Percentiles rank a stretch among this genome's conserved stretches.
Evolutionary conservation across 2,797 vertebrate species (phyloP).

Genomic region (Zenarchopterus dispar): DNA sequence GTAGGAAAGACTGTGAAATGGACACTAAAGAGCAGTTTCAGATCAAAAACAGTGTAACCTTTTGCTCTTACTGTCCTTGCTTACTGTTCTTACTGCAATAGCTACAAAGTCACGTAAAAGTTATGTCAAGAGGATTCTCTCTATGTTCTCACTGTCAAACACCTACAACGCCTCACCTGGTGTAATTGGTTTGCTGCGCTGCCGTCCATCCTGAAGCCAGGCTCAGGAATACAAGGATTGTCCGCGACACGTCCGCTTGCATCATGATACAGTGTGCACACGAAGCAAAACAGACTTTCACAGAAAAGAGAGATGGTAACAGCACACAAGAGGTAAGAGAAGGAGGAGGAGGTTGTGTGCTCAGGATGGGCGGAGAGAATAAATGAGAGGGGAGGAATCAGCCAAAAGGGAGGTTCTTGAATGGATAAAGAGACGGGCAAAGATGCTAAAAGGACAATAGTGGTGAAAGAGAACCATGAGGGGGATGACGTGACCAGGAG

Average conservation of each 20-base stretch:
- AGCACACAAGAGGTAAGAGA: constrained; percentile 53
- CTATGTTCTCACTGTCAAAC: not conserved
- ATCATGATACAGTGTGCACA: constrained; percentile 64
- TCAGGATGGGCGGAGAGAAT: constrained; percentile 56
- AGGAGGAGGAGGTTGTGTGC: constrained; percentile 35
- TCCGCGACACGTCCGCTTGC: constrained; percentile 54
- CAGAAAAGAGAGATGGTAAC: constrained; percentile 27
- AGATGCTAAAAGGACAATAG: constrained; percentile 50
- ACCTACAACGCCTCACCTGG: constrained; percentile 68
- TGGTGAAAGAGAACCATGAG: constrained; percentile 25
- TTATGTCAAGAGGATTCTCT: not conserved
- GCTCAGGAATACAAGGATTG: constrained; percentile 64
- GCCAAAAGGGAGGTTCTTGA: constrained; percentile 9
- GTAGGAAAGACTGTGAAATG: constrained; percentile 34
- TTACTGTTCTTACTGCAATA: not conserved
- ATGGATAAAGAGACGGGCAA: constrained; percentile 28
- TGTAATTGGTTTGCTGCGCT: constrained; percentile 71
- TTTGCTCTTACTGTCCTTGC: not conserved
- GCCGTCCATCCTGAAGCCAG: constrained; percentile 63
- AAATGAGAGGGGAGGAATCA: constrained; percentile 27
- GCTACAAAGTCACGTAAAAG: not conserved
- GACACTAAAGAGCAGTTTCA: no score
- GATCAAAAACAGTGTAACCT: not conserved
- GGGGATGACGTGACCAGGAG: constrained; percentile 25
- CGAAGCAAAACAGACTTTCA: constrained; percentile 29